Evolutionary conservation across 2,888 invertebrate genomes (phyloP).

Genomic region (Eumacrocentrus americanus): DNA sequence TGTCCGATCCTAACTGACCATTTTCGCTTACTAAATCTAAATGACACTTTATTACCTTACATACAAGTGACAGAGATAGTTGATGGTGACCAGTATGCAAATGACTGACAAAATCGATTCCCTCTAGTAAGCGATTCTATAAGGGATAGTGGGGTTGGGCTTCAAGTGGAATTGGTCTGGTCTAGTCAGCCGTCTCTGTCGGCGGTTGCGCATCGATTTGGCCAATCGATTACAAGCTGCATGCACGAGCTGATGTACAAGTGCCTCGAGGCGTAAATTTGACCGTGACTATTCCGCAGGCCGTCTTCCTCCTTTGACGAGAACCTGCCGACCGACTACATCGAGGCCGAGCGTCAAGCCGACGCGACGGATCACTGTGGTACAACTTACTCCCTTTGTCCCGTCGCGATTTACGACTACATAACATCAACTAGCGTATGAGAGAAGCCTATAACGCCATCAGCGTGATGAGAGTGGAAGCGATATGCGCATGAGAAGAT

Average conservation of each 20-base stretch:
- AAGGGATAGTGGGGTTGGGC: neutral
- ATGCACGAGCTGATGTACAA: slow-evolving; percentile 3
- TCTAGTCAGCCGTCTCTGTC: neutral
- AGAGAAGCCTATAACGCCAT: neutral
- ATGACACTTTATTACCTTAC: too few species aligned
- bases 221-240: slow-evolving; percentile 18
- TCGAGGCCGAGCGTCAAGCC: slow-evolving; percentile 38
- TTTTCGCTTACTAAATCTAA: too few species aligned
- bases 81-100: neutral
- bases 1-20: too few species aligned
- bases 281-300: slow-evolving; percentile 39
- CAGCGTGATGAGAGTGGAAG: neutral
- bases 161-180: slow-evolving; percentile 9
- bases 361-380: slow-evolving; percentile 39
- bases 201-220: slow-evolving; percentile 17
- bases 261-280: slow-evolving; percentile 18
- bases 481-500: neutral
- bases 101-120: neutral
- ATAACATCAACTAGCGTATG: slow-evolving; percentile 33
- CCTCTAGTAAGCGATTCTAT: neutral
- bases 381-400: slow-evolving; percentile 44
- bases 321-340: slow-evolving; percentile 43
- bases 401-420: slow-evolving; percentile 52
- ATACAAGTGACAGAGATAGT: neutral
- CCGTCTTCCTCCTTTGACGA: slow-evolving; percentile 48